A percentile compares a stretch with the other conserved stretches of the same genome.
Evolutionary conservation across 2,888 invertebrate species (phyloP).

Genomic region (Eulithis prunata): DNA sequence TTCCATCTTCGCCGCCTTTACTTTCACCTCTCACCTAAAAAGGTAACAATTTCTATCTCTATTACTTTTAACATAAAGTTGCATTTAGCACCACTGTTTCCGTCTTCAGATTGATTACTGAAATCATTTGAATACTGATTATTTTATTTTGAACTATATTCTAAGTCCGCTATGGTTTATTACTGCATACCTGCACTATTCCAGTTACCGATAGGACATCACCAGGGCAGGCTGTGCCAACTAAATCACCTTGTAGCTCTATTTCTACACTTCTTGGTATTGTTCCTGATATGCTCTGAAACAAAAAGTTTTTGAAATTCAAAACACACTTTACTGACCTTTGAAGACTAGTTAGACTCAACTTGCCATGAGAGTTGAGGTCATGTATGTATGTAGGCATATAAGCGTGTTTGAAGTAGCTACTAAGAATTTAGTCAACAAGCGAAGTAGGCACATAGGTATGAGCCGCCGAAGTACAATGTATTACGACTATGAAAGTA

Average conservation of each 20-base stretch:
- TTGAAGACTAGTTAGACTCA: too few relatives aligned
- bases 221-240: constrained; percentile 93
- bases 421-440: too few relatives aligned
- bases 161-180: not conserved
- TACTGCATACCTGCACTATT: constrained; percentile 86
- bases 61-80: not conserved
- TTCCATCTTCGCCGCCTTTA: constrained; percentile 82
- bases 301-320: constrained; percentile 15
- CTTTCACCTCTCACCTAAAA: constrained; percentile 85
- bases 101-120: not conserved
- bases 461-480: too few relatives aligned
- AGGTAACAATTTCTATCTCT: not conserved
- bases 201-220: constrained; percentile 95
- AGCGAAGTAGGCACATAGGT: too few relatives aligned
- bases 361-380: too few relatives aligned
- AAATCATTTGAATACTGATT: not conserved
- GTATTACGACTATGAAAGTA: too few relatives aligned
- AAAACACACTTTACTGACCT: too few relatives aligned
- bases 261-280: constrained; percentile 93
- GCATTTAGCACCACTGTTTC: not conserved
- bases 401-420: too few relatives aligned
- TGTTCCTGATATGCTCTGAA: constrained; percentile 87
- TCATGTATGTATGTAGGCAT: too few relatives aligned
- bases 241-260: constrained; percentile 92
- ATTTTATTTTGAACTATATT: not conserved